phyloP scores from a whole-genome alignment of 1,140 invertebrate species.

The Euglossa dilemma region DNA sequence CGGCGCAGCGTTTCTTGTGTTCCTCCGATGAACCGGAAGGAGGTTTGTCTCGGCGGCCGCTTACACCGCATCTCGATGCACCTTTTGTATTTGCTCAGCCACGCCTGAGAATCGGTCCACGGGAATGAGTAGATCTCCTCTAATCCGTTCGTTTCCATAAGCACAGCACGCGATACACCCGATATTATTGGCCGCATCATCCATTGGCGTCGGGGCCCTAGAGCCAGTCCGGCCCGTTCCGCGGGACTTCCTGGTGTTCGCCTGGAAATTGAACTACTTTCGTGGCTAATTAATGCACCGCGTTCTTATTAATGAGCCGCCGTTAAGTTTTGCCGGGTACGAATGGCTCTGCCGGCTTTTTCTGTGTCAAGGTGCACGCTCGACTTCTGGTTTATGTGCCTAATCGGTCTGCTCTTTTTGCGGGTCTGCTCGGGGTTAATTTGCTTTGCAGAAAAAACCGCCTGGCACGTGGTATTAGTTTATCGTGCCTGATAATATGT shows the following conservation, averaged over 20 bases:
- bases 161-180: constrained; percentile 53
- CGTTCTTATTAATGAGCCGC: not conserved
- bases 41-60: constrained; percentile 43
- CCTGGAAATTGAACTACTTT: not conserved
- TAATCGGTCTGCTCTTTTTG: not conserved
- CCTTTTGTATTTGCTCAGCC: constrained; percentile 69
- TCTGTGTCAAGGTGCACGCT: not conserved
- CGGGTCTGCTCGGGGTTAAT: not conserved
- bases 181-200: constrained; percentile 45
- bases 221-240: not conserved
- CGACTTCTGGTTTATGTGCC: not conserved
- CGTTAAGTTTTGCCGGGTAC: not conserved
- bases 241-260: not conserved
- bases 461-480: not conserved
- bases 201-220: constrained; percentile 63
- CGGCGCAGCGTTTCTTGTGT: constrained; percentile 33
- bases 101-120: constrained; percentile 63
- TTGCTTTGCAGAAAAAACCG: not conserved
- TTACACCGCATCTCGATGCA: constrained; percentile 56
- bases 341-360: too few species aligned
- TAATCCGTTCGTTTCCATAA: constrained; percentile 64
- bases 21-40: constrained; percentile 54
- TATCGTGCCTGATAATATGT: too few species aligned
- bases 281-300: not conserved
- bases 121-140: constrained; percentile 40